These are phyloP conservation scores for Helicorthomorpha holstii DNA, from an alignment of 1,140 invertebrate genomes.

Conservation along the genomic window DNA sequence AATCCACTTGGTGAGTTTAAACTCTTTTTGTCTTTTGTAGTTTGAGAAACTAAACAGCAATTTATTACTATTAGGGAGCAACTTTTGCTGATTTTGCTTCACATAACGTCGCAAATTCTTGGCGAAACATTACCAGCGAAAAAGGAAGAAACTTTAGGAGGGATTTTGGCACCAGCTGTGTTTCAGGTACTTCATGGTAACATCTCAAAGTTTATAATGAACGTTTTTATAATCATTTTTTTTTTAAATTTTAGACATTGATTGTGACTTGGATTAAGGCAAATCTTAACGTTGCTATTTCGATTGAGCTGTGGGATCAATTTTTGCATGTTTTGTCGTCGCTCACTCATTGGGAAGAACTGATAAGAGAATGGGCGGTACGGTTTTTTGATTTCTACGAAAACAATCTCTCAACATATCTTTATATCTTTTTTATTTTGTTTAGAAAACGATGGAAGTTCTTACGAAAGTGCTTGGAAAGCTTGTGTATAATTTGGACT, in stretches of 20 bases:
- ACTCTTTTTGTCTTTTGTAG: background rate
- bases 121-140: conserved; percentile 52
- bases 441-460: conserved; percentile 88
- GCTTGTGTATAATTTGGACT: conserved; percentile 81
- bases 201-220: background rate
- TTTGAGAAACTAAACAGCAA: background rate
- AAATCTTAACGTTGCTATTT: conserved; percentile 81
- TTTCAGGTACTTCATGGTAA: conserved; percentile 36
- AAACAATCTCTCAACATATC: conserved; percentile 10
- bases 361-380: conserved; percentile 91
- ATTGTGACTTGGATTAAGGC: conserved; percentile 98
- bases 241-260: conserved; percentile 55
- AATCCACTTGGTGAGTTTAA: conserved; percentile 57
- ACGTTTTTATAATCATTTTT: background rate
- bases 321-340: conserved; percentile 74
- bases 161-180: conserved; percentile 70
- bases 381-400: conserved; percentile 19
- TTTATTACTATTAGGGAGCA: conserved; percentile 50
- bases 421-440: conserved; percentile 1
- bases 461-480: conserved; percentile 77
- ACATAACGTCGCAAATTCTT: conserved; percentile 80
- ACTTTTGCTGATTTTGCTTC: conserved; percentile 64
- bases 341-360: conserved; percentile 83
- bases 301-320: conserved; percentile 79
- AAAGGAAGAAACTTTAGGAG: conserved; percentile 58